Percentiles rank a stretch among this genome's conserved stretches.
Evolutionary conservation across 2,888 invertebrate genomes (phyloP).

Genomic region (Branchellion lobata): DNA sequence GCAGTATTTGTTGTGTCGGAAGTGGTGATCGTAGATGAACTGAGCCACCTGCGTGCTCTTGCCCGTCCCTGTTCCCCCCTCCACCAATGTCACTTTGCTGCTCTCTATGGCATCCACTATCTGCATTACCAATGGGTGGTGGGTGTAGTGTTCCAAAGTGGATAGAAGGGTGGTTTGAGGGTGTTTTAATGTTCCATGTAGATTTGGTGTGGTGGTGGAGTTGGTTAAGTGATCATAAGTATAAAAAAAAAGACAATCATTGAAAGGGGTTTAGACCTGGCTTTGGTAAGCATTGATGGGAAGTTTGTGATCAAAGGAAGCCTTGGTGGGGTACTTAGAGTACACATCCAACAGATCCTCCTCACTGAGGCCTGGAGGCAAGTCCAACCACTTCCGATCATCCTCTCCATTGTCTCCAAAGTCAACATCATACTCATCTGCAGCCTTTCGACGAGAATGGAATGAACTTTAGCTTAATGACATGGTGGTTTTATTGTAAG

Average conservation of each 20-base stretch:
- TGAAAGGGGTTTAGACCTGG: no score
- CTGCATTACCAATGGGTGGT: constrained; percentile 60
- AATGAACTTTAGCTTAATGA: neutral
- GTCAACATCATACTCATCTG: neutral
- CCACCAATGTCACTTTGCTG: constrained; percentile 77
- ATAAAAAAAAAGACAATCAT: no score
- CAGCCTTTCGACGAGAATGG: neutral
- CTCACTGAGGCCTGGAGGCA: constrained; percentile 19
- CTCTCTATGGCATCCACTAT: constrained; percentile 77
- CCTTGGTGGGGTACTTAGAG: constrained; percentile 56
- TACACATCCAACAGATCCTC: constrained; percentile 57
- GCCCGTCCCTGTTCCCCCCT: constrained; percentile 92
- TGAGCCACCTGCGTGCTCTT: constrained; percentile 88
- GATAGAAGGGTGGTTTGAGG: neutral
- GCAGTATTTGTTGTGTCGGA: constrained; percentile 64
- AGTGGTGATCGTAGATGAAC: constrained; percentile 78
- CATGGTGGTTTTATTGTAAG: neutral
- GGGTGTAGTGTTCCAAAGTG: neutral
- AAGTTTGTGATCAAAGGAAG: constrained; percentile 54
- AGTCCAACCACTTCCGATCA: neutral
- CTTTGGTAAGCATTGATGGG: constrained; percentile 54
- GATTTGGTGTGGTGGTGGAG: no score
- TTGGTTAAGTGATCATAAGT: neutral
- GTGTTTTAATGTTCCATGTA: neutral
- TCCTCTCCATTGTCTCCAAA: neutral